A percentile compares a stretch with the other conserved stretches of the same genome.
Conservation (phyloP, 30 jellyfish, hydroid and myxozoan species). For the Aurelia coerulea region DNA sequence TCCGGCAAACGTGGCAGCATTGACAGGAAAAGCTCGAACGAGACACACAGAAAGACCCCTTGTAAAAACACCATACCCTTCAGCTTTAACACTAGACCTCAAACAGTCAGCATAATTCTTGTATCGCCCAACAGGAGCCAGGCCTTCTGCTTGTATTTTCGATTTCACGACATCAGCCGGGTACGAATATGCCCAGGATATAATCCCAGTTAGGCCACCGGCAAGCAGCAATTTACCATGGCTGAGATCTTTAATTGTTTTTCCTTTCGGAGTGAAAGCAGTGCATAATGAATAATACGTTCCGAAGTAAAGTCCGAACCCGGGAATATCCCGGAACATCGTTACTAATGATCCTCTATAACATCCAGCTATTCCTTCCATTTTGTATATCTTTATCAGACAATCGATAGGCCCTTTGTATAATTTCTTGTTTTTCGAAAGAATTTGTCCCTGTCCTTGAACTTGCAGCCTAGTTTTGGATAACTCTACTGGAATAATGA, state of each 20-base stretch:
- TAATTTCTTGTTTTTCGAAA: slow-evolving; percentile 3
- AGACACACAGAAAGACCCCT: slow-evolving; percentile 83
- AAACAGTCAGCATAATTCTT: slow-evolving; percentile 61
- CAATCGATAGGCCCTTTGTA: slow-evolving; percentile 79
- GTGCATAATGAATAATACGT: slow-evolving; percentile 57
- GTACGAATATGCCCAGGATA: slow-evolving; percentile 80
- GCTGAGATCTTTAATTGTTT: slow-evolving; percentile 25
- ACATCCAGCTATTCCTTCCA: slow-evolving; percentile 79
- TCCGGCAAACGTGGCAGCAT: slow-evolving; percentile 88
- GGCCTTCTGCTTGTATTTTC: slow-evolving; percentile 92
- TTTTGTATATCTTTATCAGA: slow-evolving; percentile 52
- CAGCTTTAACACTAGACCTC: slow-evolving; percentile 34
- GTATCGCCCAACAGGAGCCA: slow-evolving; percentile 62
- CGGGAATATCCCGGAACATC: slow-evolving; percentile 85
- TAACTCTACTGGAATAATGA: slow-evolving; percentile 81
- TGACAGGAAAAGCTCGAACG: slow-evolving; percentile 92
- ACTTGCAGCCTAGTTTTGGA: slow-evolving; percentile 89
- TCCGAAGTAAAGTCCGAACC: slow-evolving; percentile 83
- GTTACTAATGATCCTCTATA: slow-evolving; percentile 78
- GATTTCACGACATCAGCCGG: slow-evolving; percentile 97
- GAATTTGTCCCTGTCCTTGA: slow-evolving; percentile 80
- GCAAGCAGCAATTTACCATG: slow-evolving; percentile 61
- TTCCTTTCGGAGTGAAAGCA: slow-evolving; percentile 30
- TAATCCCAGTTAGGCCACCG: slow-evolving; percentile 92
- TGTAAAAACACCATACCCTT: slow-evolving; percentile 74